Evolutionary conservation across 2,888 invertebrate genomes (phyloP).

Genomic region (Ormyrus rosae): DNA sequence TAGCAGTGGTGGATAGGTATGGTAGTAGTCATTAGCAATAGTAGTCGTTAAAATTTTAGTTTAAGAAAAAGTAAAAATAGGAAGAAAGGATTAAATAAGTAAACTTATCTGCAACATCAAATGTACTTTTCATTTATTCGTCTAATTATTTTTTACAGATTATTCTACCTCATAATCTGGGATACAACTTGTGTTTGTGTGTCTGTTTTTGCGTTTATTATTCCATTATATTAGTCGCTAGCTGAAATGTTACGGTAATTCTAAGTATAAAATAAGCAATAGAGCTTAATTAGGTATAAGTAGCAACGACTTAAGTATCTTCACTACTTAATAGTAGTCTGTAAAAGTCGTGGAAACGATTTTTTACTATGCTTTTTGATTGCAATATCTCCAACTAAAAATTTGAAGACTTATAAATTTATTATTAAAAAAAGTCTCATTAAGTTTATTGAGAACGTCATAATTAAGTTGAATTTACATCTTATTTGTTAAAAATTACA

Average conservation of each 20-base stretch:
- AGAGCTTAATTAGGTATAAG: conserved; percentile 72
- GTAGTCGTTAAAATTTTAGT: too few species aligned
- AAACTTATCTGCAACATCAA: conserved; percentile 65
- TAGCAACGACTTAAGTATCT: conserved; percentile 73
- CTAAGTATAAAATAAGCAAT: conserved; percentile 76
- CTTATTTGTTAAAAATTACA: too few species aligned
- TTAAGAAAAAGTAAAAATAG: too few species aligned
- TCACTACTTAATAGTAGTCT: conserved; percentile 67
- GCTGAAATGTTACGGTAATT: conserved; percentile 70
- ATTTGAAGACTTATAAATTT: background rate
- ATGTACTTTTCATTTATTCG: conserved; percentile 75
- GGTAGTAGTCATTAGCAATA: too few species aligned
- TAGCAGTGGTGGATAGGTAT: too few species aligned
- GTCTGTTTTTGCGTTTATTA: conserved; percentile 51
- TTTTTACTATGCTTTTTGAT: conserved; percentile 36
- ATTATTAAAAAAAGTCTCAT: conserved; percentile 7
- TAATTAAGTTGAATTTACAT: background rate
- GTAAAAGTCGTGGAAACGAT: conserved; percentile 66
- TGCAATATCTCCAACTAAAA: background rate
- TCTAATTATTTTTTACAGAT: conserved; percentile 74
- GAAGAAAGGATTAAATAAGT: too few species aligned
- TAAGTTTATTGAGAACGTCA: background rate
- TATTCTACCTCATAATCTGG: conserved; percentile 73
- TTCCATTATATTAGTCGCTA: conserved; percentile 73
- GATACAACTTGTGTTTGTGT: conserved; percentile 69